Evolutionary conservation across 2,797 vertebrate species (phyloP).

Genomic region (Anguilla anguilla): DNA sequence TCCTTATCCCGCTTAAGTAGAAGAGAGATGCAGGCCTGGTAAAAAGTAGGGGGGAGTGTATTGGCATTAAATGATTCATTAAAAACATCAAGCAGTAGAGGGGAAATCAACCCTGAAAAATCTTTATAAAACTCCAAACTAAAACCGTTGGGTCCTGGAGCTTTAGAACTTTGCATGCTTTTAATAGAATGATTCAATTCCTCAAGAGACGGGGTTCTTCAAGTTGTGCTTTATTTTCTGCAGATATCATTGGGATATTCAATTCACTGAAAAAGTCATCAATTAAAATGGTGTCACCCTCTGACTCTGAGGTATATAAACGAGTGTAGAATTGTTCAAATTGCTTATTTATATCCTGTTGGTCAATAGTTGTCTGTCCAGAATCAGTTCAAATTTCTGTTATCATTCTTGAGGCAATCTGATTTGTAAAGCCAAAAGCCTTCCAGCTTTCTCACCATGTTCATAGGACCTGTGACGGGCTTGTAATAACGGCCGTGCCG

Average conservation of each 20-base stretch:
- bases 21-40: conserved; percentile 19
- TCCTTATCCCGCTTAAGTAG: conserved; percentile 18
- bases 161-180: conserved; percentile 9
- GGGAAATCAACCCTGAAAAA: conserved; percentile 6
- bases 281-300: no score
- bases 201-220: not conserved
- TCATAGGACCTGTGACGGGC: not conserved
- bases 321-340: not conserved
- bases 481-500: not conserved
- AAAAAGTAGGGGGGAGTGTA: conserved; percentile 6
- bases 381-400: no score
- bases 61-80: not conserved
- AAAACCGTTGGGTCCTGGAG: not conserved
- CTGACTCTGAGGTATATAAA: no score
- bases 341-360: no score
- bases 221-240: conserved; percentile 13
- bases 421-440: conserved; percentile 28
- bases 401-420: not conserved
- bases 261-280: no score
- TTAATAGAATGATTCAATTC: conserved; percentile 20
- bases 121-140: not conserved
- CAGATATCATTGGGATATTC: not conserved
- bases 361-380: no score
- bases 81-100: conserved; percentile 11
- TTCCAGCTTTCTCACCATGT: conserved; percentile 20